These are phyloP conservation scores for Meteorus colon DNA, from an alignment of 2,888 invertebrate species.

Conservation along the genomic window DNA sequence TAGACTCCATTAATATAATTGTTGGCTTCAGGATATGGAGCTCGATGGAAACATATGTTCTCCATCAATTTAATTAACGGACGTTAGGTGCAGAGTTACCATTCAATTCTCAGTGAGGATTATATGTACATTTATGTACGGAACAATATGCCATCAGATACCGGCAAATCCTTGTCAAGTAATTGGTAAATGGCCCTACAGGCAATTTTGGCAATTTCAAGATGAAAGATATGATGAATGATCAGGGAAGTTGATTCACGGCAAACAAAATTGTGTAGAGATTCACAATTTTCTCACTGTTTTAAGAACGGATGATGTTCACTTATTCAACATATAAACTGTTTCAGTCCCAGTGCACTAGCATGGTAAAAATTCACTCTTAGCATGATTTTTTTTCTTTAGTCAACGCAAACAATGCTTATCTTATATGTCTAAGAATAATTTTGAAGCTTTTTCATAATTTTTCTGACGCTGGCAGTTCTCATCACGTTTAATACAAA, in stretches of 20 bases:
- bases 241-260: not conserved
- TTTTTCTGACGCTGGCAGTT: no score
- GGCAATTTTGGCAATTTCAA: not conserved
- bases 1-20: slow-evolving; percentile 24
- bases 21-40: slow-evolving; percentile 10
- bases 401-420: no score
- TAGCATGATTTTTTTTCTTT: no score
- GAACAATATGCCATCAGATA: slow-evolving; percentile 20
- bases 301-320: no score
- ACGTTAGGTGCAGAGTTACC: not conserved
- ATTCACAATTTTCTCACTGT: no score
- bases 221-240: not conserved
- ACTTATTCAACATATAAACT: no score
- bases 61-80: slow-evolving; percentile 37
- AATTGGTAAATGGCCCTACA: not conserved
- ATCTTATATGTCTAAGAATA: no score
- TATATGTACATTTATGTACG: not conserved
- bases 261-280: no score
- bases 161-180: not conserved
- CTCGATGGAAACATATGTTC: not conserved
- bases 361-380: no score
- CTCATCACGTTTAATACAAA: no score
- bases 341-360: no score
- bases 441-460: no score
- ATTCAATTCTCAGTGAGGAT: not conserved